Conservation (phyloP, 2,888 invertebrate genomes). For the Allolobophora icterica region DNA sequence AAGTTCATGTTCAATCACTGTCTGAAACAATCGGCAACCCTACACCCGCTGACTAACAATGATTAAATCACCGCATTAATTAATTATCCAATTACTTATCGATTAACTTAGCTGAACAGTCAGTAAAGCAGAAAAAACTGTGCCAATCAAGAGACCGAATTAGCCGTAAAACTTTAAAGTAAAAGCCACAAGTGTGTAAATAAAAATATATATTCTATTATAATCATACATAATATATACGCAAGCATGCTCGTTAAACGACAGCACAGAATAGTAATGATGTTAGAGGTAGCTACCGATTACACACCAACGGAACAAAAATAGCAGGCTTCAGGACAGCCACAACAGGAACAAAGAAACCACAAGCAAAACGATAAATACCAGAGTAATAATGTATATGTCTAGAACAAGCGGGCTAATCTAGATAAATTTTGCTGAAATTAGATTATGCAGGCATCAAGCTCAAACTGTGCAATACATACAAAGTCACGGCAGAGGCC, state of each 20-base stretch:
- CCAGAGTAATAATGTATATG: slow-evolving; percentile 14
- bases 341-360: slow-evolving; percentile 13
- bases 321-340: background rate
- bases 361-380: slow-evolving; percentile 29
- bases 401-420: slow-evolving; percentile 20
- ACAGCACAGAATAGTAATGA: slow-evolving; percentile 1
- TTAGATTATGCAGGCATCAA: slow-evolving; percentile 5
- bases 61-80: background rate
- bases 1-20: background rate
- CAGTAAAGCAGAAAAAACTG: background rate
- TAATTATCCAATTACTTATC: background rate
- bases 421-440: slow-evolving; percentile 5
- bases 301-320: slow-evolving; percentile 12
- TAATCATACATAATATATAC: background rate
- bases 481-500: background rate
- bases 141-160: background rate
- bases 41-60: background rate
- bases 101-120: background rate
- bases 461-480: background rate
- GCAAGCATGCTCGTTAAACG: background rate
- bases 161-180: background rate
- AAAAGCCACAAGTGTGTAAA: background rate
- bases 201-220: slow-evolving; percentile 13
- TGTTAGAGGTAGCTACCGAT: slow-evolving; percentile 24
- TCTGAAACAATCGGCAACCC: background rate